Evolutionary conservation across 2,113 vertebrate species (phyloP).

Genomic region (Indicator maculatus): DNA sequence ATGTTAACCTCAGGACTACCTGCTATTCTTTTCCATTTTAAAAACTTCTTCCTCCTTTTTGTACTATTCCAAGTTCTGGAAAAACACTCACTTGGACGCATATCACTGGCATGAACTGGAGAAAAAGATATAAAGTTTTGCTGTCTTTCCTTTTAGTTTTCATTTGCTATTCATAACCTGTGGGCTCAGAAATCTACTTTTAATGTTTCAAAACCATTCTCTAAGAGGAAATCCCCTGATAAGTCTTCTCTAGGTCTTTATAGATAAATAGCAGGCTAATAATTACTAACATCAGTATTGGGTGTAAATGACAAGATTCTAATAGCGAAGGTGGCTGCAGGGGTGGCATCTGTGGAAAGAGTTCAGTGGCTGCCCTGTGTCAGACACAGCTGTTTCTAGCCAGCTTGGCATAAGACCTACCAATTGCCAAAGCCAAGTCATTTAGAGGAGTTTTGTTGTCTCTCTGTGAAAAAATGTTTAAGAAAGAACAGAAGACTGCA

Average conservation of each 20-base stretch:
- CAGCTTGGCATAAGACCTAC: not conserved
- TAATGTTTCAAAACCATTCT: not conserved
- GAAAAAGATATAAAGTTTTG: not conserved
- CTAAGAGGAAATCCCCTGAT: not conserved
- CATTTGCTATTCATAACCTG: not conserved
- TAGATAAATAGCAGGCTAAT: not conserved
- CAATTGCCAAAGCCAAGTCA: not conserved
- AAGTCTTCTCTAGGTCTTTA: not conserved
- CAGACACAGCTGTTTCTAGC: not conserved
- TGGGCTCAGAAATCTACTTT: not conserved
- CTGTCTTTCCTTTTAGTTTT: not conserved
- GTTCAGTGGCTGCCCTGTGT: not conserved
- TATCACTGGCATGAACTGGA: not conserved
- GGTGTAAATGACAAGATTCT: not conserved
- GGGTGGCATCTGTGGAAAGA: not conserved
- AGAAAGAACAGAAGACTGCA: not conserved
- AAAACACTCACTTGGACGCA: not conserved
- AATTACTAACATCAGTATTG: not conserved
- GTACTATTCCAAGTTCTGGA: not conserved
- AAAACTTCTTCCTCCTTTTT: not conserved
- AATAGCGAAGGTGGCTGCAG: not conserved
- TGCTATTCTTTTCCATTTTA: not conserved
- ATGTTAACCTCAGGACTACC: not conserved
- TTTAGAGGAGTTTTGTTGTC: not conserved
- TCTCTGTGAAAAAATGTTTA: not conserved